Conservation (phyloP, 2,888 invertebrate genomes). For the Sabellastarte sp. region DNA sequence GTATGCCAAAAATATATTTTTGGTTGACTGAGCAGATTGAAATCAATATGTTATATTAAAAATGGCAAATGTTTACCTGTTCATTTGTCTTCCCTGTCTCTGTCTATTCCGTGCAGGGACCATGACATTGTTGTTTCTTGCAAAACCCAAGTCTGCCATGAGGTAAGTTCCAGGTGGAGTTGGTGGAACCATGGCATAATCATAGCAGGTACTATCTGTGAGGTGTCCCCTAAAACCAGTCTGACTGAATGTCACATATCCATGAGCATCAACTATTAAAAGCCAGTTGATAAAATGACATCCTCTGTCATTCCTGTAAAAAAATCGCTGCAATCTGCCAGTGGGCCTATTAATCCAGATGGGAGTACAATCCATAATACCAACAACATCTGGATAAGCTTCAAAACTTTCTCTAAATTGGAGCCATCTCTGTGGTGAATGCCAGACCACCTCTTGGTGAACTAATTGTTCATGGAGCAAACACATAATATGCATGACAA, state of each 20-base stretch:
- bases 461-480: too few relatives aligned
- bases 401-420: neutral
- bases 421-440: too few relatives aligned
- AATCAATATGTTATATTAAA: too few relatives aligned
- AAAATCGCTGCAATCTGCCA: neutral
- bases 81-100: too few relatives aligned
- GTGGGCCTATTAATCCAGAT: neutral
- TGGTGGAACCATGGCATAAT: neutral
- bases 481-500: too few relatives aligned
- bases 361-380: neutral
- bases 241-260: neutral
- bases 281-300: slow-evolving; percentile 1
- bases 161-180: neutral
- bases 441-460: too few relatives aligned
- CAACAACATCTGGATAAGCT: neutral
- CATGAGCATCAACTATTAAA: neutral
- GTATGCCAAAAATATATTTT: too few relatives aligned
- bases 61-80: too few relatives aligned
- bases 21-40: too few relatives aligned
- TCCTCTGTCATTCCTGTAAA: neutral
- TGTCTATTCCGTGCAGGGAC: too few relatives aligned
- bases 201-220: neutral
- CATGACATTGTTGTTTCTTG: too few relatives aligned
- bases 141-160: neutral
- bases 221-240: neutral